Conservation (phyloP, 2,888 invertebrate species). For the Bellardia pandia region DNA sequence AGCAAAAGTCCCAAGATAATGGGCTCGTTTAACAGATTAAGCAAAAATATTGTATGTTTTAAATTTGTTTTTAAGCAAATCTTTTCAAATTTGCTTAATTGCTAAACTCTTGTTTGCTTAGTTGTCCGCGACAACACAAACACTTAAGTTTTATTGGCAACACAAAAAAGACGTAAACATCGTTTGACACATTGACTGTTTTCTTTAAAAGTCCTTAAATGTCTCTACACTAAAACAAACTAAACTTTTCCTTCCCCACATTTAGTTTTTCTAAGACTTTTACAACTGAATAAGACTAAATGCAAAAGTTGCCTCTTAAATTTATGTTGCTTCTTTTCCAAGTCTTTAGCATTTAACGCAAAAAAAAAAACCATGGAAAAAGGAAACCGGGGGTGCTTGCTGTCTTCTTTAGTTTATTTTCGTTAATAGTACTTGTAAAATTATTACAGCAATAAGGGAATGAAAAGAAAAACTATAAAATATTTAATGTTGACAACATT, state of each 20-base stretch:
- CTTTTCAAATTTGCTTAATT: too few species aligned
- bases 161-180: constrained; percentile 7
- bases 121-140: constrained; percentile 28
- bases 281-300: not conserved
- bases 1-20: too few species aligned
- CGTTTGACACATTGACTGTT: constrained; percentile 46
- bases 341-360: constrained; percentile 7
- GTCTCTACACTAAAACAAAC: constrained; percentile 16
- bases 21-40: too few species aligned
- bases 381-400: not conserved
- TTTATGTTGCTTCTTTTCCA: not conserved
- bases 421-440: constrained; percentile 10
- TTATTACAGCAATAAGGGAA: constrained; percentile 35
- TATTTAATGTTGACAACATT: constrained; percentile 62
- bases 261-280: constrained; percentile 13
- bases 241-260: constrained; percentile 15
- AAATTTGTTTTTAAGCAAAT: too few species aligned
- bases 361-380: not conserved
- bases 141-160: not conserved
- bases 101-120: not conserved
- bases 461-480: constrained; percentile 27
- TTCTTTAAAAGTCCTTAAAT: constrained; percentile 26
- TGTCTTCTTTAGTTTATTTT: constrained; percentile 30
- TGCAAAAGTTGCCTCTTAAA: constrained; percentile 40
- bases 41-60: too few species aligned